phyloP scores from a whole-genome alignment of 2,888 invertebrate genomes.

The Altica lythri region DNA sequence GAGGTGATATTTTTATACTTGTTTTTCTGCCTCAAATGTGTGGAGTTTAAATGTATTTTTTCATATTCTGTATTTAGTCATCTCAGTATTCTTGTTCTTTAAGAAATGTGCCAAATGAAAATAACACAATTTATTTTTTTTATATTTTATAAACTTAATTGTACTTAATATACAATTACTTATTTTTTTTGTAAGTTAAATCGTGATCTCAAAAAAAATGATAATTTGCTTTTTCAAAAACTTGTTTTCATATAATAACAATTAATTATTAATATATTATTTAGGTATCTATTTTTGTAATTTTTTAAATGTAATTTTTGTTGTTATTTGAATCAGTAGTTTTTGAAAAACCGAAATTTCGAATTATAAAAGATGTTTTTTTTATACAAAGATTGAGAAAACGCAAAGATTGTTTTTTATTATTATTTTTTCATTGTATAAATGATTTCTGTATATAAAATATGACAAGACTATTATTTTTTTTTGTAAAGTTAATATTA shows the following conservation, averaged over 20 bases:
- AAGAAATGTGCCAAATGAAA: conserved; percentile 46
- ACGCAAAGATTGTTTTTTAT: conserved; percentile 36
- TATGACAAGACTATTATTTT: conserved; percentile 48
- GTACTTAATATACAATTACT: conserved; percentile 31
- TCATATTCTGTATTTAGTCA: conserved; percentile 5
- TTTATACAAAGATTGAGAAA: conserved; percentile 19
- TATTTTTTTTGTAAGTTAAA: conserved; percentile 16
- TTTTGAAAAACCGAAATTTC: conserved; percentile 18
- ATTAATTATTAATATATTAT: conserved; percentile 14
- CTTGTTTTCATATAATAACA: conserved; percentile 11
- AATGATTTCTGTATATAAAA: conserved; percentile 42
- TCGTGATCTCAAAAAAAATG: conserved; percentile 28
- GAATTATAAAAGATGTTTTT: conserved; percentile 12
- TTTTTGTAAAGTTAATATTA: conserved; percentile 50
- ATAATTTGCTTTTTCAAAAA: conserved; percentile 18
- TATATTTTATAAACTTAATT: conserved; percentile 25
- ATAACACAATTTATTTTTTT: conserved; percentile 34
- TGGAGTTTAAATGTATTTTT: too few relatives aligned
- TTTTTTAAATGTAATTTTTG: conserved; percentile 21
- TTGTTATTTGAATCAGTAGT: conserved; percentile 16
- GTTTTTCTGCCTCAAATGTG: too few relatives aligned
- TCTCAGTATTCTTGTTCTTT: conserved; percentile 16
- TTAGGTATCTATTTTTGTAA: conserved; percentile 26
- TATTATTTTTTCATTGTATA: conserved; percentile 16
- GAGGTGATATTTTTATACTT: too few relatives aligned